phyloP scores from a whole-genome alignment of 92 coral and sea anemone species.

The Palythoa heliodiscus region DNA sequence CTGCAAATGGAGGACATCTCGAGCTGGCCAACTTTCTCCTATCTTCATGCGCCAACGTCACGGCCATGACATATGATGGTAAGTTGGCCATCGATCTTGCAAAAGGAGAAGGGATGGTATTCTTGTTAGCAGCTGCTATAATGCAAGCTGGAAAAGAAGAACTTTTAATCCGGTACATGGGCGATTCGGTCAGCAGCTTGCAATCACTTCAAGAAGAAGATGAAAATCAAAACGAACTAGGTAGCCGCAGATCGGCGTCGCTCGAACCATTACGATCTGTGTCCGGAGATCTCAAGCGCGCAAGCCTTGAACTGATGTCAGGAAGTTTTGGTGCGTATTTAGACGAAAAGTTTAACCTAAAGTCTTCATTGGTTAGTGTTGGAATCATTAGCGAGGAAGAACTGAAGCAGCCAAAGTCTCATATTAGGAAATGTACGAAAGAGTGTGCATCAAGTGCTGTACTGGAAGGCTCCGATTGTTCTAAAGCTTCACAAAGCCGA shows the following conservation, averaged over 20 bases:
- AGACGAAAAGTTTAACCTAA: slow-evolving; percentile 65
- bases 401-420: slow-evolving; percentile 5
- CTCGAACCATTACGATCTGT: slow-evolving; percentile 48
- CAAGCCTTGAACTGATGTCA: slow-evolving; percentile 73
- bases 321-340: slow-evolving; percentile 58
- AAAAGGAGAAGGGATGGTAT: slow-evolving; percentile 87
- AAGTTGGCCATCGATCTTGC: slow-evolving; percentile 85
- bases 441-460: background rate
- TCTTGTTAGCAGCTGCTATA: slow-evolving; percentile 76
- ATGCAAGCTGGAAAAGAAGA: slow-evolving; percentile 82
- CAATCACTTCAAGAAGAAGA: slow-evolving; percentile 59
- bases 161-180: slow-evolving; percentile 70
- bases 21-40: slow-evolving; percentile 71
- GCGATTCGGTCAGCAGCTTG: slow-evolving; percentile 70
- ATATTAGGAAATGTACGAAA: slow-evolving; percentile 50
- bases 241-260: slow-evolving; percentile 52
- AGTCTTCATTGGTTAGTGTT: slow-evolving; percentile 27
- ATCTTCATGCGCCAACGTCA: slow-evolving; percentile 73
- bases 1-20: slow-evolving; percentile 72
- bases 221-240: slow-evolving; percentile 38
- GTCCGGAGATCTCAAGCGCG: slow-evolving; percentile 65
- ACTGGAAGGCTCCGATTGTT: background rate
- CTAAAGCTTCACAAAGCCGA: slow-evolving; percentile 5
- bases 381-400: slow-evolving; percentile 43
- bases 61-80: slow-evolving; percentile 72